phyloP scores from a whole-genome alignment of 2,113 vertebrate genomes.

The Callochromis pleurospilus region DNA sequence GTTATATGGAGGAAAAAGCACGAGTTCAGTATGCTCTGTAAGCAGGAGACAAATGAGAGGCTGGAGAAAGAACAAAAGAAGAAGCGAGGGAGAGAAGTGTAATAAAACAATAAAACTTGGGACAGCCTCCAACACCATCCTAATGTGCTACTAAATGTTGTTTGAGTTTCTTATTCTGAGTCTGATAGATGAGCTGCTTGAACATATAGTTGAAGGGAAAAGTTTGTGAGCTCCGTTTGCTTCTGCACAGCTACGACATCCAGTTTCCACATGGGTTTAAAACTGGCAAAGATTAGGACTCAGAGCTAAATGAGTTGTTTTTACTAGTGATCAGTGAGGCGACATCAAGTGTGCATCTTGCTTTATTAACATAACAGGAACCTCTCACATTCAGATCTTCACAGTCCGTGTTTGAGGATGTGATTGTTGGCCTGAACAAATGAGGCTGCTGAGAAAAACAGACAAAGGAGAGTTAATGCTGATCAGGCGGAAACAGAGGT shows the following conservation, averaged over 20 bases:
- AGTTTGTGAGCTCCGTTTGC: neutral
- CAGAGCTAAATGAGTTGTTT: neutral
- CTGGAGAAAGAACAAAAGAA: neutral
- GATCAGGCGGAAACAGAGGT: too few relatives aligned
- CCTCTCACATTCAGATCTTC: neutral
- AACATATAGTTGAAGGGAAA: neutral
- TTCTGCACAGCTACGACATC: neutral
- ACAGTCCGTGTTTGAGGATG: neutral
- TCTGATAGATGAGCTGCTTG: neutral
- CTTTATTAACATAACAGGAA: neutral
- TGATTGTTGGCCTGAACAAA: neutral
- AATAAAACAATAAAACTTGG: neutral
- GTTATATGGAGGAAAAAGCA: neutral
- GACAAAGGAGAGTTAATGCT: neutral
- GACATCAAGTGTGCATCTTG: neutral
- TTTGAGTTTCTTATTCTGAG: neutral
- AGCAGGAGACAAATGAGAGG: neutral
- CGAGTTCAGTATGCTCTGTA: neutral
- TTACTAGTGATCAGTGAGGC: neutral
- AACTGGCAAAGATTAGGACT: neutral
- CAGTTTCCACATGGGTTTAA: neutral
- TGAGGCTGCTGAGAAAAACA: neutral
- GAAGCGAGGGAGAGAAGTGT: neutral
- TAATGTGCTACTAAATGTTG: neutral
- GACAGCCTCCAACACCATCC: neutral